These are phyloP conservation scores for Enteromius unitaeniatus DNA, from an alignment of 2,797 vertebrate species.

Conservation along the genomic window DNA sequence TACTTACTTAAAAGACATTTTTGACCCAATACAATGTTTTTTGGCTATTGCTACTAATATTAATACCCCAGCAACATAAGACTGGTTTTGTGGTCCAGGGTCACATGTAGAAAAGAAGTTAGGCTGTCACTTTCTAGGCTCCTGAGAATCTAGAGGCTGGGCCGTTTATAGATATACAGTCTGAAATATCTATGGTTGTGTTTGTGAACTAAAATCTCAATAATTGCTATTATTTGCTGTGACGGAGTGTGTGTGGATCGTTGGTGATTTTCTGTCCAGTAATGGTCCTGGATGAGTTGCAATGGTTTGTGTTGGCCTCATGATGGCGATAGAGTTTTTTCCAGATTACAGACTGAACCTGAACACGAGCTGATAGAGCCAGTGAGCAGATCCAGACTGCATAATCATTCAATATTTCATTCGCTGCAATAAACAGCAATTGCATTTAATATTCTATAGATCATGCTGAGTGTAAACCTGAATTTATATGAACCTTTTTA, in stretches of 20 bases:
- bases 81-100: no score
- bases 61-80: no score
- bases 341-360: background rate
- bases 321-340: slow-evolving; percentile 47
- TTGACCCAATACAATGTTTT: no score
- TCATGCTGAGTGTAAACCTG: background rate
- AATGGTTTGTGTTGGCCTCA: slow-evolving; percentile 22
- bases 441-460: background rate
- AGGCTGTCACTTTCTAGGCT: background rate
- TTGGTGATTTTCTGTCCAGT: background rate
- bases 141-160: background rate
- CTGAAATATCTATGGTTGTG: background rate
- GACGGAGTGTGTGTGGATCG: background rate
- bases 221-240: background rate
- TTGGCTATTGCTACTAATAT: no score
- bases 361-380: background rate
- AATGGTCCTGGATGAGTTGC: background rate
- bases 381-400: background rate
- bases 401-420: background rate
- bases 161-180: background rate
- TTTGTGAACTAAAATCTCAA: background rate
- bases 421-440: background rate
- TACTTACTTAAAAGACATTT: no score
- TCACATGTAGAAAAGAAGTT: background rate
- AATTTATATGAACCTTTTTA: background rate